Conservation (phyloP, 2,113 vertebrate species). For the Eidolon helvum region DNA sequence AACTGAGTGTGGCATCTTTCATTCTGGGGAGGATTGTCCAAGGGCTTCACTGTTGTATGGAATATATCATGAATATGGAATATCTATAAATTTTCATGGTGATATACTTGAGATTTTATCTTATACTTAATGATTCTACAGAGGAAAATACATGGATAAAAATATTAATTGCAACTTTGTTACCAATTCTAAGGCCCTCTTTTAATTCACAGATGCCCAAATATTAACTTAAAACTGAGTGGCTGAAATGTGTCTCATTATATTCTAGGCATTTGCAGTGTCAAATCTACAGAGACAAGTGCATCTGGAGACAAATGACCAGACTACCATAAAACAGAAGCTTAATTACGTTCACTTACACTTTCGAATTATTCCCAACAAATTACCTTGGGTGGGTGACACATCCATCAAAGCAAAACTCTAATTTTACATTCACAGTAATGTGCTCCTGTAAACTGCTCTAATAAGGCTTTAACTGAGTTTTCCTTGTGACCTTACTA, state of each 20-base stretch:
- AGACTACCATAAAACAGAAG: constrained; percentile 36
- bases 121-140: neutral
- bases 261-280: neutral
- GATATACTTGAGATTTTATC: neutral
- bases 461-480: constrained; percentile 60
- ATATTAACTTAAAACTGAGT: neutral
- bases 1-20: neutral
- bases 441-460: constrained; percentile 56
- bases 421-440: constrained; percentile 62
- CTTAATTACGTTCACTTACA: constrained; percentile 46
- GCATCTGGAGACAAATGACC: constrained; percentile 21
- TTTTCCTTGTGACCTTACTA: constrained; percentile 63
- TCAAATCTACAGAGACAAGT: neutral
- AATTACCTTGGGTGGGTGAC: constrained; percentile 49
- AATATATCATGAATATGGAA: neutral
- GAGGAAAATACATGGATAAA: neutral
- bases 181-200: neutral
- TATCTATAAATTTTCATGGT: neutral
- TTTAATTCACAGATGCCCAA: neutral
- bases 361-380: constrained; percentile 60
- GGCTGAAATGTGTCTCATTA: neutral
- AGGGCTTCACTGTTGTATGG: neutral
- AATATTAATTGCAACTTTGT: neutral
- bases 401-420: constrained; percentile 49
- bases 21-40: neutral